Base-by-base conservation (phyloP, 2,888 invertebrate species). In the Andrena marginata region DNA sequence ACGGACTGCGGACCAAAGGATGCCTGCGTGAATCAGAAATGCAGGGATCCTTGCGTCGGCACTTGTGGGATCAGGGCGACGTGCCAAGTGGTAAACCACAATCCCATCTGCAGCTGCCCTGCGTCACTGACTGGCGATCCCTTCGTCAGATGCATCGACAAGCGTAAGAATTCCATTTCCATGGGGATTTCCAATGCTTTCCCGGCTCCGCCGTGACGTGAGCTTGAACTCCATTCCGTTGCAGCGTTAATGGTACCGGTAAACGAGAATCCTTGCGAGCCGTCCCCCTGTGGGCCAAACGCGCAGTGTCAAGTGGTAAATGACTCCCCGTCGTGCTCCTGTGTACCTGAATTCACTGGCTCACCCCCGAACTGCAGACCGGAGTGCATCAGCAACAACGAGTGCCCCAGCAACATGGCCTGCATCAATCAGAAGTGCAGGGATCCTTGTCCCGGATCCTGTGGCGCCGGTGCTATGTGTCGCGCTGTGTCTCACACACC, bases 331-430 rank as follows among this genome's bases (percentile, higher is more conserved):
- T 94, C 96, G 35, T 97, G 97, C 89, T 96, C 96, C 26, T 98
- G 98, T 91, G 92, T 96, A 77, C 95, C 96, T 20, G 96, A 96
- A 81, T 96, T 95, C 95, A 96, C 95, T 94, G 96, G 96, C n/a
- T 90, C 95, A 35, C 96, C 96, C 51, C 95, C 94, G 33, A 95
- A 95, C 78, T 98, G 98, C 91, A 95, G 96, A 85, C 97, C 97
- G 0, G 97, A 97, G 94, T 98, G 98, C 92, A 95, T 97, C 49
- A 95, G 97, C 64, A 97, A 97, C 93, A 96, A 96, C 1, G 98
- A 98, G 92, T 98, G 98, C 92, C 94, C 96, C 5, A 96, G 96
- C 68, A 95, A 97, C 92, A 94, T 95, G 89, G 97, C 97, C 3
- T 97, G 97, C 90, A 95, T 96, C 35, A 96, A 96, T 93, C 96